Base-by-base conservation (phyloP, 1,140 invertebrate species). In the Harlomillsia oculata region DNA sequence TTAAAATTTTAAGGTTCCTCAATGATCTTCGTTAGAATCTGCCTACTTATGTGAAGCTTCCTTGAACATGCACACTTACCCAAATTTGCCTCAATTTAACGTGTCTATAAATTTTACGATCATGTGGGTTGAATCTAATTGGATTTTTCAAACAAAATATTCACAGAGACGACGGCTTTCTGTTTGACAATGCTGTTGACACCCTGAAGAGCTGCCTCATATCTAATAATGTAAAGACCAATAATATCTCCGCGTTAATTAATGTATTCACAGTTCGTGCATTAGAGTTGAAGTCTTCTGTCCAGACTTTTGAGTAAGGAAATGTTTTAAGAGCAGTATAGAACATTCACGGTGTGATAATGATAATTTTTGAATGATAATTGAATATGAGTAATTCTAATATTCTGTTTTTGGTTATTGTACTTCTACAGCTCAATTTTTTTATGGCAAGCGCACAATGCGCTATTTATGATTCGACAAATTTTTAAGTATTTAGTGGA, bases 401-500 rank as follows among this genome's bases (percentile, higher is more conserved):
- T 52, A 2, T 39, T 21, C 11, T 53, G 39, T 32, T 37, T 52
- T 61, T 44, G 44, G 45, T 46, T 26, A 53, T 66, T 32, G 14
- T 46, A 30, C 49, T 62, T 58, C 78, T 81, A 50, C 72, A 95
- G 89, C 71, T 86, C 85, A 63, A 82, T 94, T 72, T 84, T 92
- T 64, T 83, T 87, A 41, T 97, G 92, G 90, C 93, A 97, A 72
- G 84, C 89, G 0, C 90, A 88, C 69, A 97, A 97, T 75, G 87
- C 88, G 0, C 71, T 98, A 28, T 94, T 96, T 68, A 84, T 95
- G 18, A 81, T 97, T 54, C 78, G 93, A 52, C 85, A 82, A 65
- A 78, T 94, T 52, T 80, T 84, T 51, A 97, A 95, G 72, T 95
- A 89, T 72, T 78, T 96, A 37, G 83, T 93, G 11, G 85, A 87